Conservation (phyloP, 2,888 invertebrate genomes). For the Dimorphilus gyrociliatus region DNA sequence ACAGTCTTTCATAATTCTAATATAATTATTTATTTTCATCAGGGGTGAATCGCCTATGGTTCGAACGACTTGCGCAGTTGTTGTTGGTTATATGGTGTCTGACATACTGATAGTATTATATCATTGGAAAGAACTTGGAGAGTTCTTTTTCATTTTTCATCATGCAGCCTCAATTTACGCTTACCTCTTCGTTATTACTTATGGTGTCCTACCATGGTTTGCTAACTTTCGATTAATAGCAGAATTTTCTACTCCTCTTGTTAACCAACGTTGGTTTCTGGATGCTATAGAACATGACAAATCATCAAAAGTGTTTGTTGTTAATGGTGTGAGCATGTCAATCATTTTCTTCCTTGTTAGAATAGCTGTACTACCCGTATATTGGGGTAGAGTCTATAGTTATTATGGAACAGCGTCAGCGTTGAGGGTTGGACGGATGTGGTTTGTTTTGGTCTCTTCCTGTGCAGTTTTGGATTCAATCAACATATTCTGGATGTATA, state of each 20-base stretch:
- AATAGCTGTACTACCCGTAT: conserved; percentile 27
- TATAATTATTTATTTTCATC: conserved; percentile 8
- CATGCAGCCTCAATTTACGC: conserved; percentile 34
- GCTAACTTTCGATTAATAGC: conserved; percentile 33
- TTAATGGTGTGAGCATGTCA: conserved; percentile 32
- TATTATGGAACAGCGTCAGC: conserved; percentile 23
- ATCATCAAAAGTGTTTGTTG: conserved; percentile 16
- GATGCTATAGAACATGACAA: conserved; percentile 20
- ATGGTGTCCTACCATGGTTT: conserved; percentile 29
- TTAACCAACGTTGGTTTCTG: conserved; percentile 34
- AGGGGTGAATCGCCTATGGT: conserved; percentile 27
- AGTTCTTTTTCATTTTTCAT: conserved; percentile 26
- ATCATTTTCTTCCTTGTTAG: conserved; percentile 28
- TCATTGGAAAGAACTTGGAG: conserved; percentile 27
- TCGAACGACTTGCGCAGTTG: conserved; percentile 26
- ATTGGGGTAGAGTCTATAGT: conserved; percentile 28
- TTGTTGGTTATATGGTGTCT: conserved; percentile 27
- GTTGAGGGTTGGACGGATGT: conserved; percentile 23
- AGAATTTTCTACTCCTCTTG: conserved; percentile 36
- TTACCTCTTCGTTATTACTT: conserved; percentile 31
- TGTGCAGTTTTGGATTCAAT: conserved; percentile 27
- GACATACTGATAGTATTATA: conserved; percentile 16
- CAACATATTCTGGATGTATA: conserved; percentile 32
- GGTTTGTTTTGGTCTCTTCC: conserved; percentile 24
- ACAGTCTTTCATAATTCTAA: not conserved